Conservation (phyloP, 1,140 invertebrate species). For the Trachelipus rathkii region DNA sequence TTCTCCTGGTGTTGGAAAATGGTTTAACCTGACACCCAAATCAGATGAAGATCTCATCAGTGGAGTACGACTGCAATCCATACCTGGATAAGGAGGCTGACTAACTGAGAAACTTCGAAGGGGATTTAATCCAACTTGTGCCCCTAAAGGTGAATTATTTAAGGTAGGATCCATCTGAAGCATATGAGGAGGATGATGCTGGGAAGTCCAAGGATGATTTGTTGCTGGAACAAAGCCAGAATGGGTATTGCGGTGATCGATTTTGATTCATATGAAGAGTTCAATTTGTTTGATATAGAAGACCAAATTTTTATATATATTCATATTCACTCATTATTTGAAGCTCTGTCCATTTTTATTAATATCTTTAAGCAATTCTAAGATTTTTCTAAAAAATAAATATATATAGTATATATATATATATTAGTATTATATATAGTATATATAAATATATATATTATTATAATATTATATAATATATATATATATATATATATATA, state of each 20-base stretch:
- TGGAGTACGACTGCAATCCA: neutral
- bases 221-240: neutral
- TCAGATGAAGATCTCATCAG: neutral
- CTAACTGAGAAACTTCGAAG: neutral
- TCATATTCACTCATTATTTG: neutral
- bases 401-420: too few species aligned
- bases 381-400: too few species aligned
- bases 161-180: neutral
- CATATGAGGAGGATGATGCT: neutral
- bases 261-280: neutral
- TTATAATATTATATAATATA: too few species aligned
- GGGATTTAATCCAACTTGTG: neutral
- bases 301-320: neutral
- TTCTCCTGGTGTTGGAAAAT: neutral
- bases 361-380: too few species aligned
- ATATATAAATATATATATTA: too few species aligned
- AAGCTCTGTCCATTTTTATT: neutral
- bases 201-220: neutral
- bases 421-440: too few species aligned
- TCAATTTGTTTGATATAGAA: neutral
- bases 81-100: neutral
- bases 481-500: too few species aligned
- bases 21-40: neutral
- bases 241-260: neutral
- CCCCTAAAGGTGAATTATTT: neutral